These are phyloP conservation scores for Cancer borealis DNA, from an alignment of 2,888 invertebrate genomes.

Conservation along the genomic window DNA sequence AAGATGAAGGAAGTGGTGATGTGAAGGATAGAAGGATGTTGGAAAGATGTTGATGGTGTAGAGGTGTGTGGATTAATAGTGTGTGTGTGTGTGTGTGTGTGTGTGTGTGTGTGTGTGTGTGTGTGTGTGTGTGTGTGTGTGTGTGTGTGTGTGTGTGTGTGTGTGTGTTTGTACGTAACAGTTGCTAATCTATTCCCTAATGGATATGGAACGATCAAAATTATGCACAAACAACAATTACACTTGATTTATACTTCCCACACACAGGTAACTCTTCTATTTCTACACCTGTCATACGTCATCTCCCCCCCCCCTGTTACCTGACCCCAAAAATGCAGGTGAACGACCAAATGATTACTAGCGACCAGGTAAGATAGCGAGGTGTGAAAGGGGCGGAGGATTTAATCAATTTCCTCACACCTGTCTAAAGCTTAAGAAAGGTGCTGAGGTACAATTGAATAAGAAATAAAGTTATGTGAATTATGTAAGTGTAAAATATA, in stretches of 20 bases:
- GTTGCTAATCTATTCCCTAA: too few species aligned
- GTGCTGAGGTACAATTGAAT: background rate
- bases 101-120: background rate
- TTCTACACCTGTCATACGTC: background rate
- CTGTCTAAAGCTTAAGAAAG: background rate
- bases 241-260: background rate
- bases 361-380: background rate
- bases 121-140: background rate
- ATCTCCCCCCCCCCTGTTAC: background rate
- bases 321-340: background rate
- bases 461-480: background rate
- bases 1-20: background rate
- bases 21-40: background rate
- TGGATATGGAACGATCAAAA: too few species aligned
- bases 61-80: background rate
- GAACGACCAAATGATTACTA: background rate
- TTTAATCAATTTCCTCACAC: background rate
- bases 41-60: background rate
- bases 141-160: constrained; percentile 20
- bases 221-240: too few species aligned
- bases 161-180: background rate
- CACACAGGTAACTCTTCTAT: background rate
- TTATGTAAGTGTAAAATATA: background rate
- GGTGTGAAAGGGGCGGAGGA: background rate
- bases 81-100: background rate